Percentiles rank a stretch among this genome's conserved stretches.
Conservation (phyloP, 1,140 invertebrate species). For the Megalopta genalis region DNA sequence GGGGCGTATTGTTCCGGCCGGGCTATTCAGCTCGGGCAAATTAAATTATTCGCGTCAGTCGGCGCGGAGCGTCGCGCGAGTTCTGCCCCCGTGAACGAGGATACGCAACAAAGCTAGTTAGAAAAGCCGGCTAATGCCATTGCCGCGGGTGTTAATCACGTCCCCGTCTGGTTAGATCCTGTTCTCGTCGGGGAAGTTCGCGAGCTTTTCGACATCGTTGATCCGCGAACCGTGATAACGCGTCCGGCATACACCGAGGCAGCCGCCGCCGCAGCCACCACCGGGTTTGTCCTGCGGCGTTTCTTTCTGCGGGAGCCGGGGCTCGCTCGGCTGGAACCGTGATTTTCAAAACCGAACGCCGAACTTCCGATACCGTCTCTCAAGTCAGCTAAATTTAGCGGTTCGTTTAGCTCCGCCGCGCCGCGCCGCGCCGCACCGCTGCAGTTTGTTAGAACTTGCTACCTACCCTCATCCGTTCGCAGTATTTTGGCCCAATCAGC, state of each 20-base stretch:
- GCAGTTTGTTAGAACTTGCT: too few species aligned
- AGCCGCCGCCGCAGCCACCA: too few species aligned
- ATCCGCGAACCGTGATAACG: neutral
- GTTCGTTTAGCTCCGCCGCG: too few species aligned
- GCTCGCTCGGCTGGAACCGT: too few species aligned
- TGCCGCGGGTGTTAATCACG: conserved; percentile 43
- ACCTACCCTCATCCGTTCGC: too few species aligned
- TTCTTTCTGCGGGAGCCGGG: too few species aligned
- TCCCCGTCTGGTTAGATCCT: conserved; percentile 3
- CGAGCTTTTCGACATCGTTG: neutral
- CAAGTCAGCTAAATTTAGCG: too few species aligned
- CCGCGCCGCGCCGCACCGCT: too few species aligned
- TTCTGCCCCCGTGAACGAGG: neutral
- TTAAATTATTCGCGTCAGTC: conserved; percentile 44
- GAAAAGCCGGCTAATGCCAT: conserved; percentile 32
- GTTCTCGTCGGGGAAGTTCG: conserved; percentile 16
- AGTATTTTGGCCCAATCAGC: too few species aligned
- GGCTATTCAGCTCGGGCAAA: conserved; percentile 15
- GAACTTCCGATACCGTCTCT: too few species aligned
- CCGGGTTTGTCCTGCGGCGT: too few species aligned
- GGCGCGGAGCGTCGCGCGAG: neutral
- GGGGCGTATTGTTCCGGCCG: conserved; percentile 11
- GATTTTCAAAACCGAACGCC: too few species aligned
- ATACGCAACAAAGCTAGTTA: conserved; percentile 24
- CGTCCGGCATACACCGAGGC: neutral